Conservation (phyloP, 2,113 vertebrate genomes). For the Calidris pugnax region DNA sequence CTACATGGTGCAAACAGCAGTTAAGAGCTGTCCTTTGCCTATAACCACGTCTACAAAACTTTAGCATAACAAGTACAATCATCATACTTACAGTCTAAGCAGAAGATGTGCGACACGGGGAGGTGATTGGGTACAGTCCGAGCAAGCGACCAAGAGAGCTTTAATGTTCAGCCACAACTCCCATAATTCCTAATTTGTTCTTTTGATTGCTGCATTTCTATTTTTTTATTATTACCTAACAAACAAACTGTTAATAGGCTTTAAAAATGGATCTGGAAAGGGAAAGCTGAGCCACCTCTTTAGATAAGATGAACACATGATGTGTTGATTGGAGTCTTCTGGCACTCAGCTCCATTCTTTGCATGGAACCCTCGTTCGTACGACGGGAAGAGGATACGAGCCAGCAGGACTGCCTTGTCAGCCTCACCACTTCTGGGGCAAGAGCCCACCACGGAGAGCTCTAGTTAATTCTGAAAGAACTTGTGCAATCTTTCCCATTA, state of each 20-base stretch:
- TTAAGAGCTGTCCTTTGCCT: not conserved
- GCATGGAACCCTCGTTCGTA: not conserved
- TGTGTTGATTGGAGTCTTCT: not conserved
- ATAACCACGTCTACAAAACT: not conserved
- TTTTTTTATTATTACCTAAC: not conserved
- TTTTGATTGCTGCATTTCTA: not conserved
- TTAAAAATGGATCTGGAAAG: not conserved
- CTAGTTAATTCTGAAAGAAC: not conserved
- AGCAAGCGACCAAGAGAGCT: not conserved
- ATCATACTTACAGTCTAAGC: not conserved
- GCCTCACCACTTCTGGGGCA: not conserved
- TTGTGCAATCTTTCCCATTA: not conserved
- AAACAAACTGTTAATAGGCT: not conserved
- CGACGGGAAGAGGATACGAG: not conserved
- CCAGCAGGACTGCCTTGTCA: not conserved
- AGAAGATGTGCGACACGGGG: not conserved
- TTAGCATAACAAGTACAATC: not conserved
- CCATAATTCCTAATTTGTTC: not conserved
- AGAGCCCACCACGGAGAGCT: not conserved
- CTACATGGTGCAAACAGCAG: not conserved
- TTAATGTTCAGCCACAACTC: not conserved
- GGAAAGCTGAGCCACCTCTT: not conserved
- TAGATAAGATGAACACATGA: not conserved
- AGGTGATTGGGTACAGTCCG: not conserved
- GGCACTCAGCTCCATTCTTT: not conserved